Evolutionary conservation across 2,888 invertebrate species (phyloP), one percentile per base, ranked within the genome.

Genomic region (Rugalucina vietnamica): DNA sequence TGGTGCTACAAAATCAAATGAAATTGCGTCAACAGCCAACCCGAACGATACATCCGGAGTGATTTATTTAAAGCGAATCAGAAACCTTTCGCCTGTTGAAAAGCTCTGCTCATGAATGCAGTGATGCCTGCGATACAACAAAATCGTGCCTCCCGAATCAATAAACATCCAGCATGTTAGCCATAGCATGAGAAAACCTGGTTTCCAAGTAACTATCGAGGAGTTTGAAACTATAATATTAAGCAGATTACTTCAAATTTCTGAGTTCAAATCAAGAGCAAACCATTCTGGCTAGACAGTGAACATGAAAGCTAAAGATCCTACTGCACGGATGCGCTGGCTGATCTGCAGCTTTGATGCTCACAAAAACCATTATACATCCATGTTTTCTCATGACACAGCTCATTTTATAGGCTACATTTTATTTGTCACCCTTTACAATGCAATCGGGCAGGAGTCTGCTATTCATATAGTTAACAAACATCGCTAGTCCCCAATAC

Each of bases 401-500:
- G n/a, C n/a, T n/a, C n/a, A 24, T 65, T 34, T n/a, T 65, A 34
- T 34, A 32, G 3, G 65, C 65, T 34, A 65, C 34, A 32, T 32
- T 18, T n/a, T 65, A 27, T 65, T 65, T n/a, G 14, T 65, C 65
- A 65, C 65, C 34, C 65, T 34, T 65, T 65, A 65, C 65, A 65
- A 65, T 65, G 65, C 65, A 65, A 65, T 65, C 65, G 24, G 34
- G 65, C 65, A 65, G 21, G 65, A 8, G 65, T 34, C 32, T 65
- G 65, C 65, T 65, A 65, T 65, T 65, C 65, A 65, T n/a, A n/a
- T 34, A 65, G 65, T 65, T 65, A 34, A 65, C 34, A 65, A 65
- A 65, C 65, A 65, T 65, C 34, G 14, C 65, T 65, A 34, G 32
- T 65, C 29, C 14, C 34, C 65, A 29, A 65, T 65, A 65, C 18